Conservation (phyloP, 2,797 vertebrate species). For the Scolopax bukidnonensis region DNA sequence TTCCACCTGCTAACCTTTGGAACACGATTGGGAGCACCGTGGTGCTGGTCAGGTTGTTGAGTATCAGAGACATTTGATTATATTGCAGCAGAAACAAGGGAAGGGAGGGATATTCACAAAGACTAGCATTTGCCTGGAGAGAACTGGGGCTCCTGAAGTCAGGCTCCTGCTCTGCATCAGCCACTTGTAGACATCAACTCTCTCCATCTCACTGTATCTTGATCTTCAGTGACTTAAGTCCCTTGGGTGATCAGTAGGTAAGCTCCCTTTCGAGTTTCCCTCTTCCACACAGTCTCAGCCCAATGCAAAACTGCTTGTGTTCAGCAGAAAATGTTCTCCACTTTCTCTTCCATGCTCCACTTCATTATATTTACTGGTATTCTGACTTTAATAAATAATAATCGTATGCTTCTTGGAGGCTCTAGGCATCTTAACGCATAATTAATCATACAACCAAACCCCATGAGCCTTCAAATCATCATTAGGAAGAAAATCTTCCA, state of each 20-base stretch:
- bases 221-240: not conserved
- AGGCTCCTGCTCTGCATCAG: not conserved
- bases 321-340: constrained; percentile 25
- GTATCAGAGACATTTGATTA: not conserved
- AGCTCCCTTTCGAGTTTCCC: not conserved
- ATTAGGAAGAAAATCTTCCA: constrained; percentile 59
- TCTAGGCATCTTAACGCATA: constrained; percentile 26
- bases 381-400: constrained; percentile 65
- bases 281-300: not conserved
- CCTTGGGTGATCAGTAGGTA: not conserved
- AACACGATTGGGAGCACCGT: rapidly evolving
- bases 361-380: constrained; percentile 57
- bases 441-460: constrained; percentile 61
- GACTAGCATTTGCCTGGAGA: not conserved
- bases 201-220: not conserved
- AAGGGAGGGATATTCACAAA: not conserved
- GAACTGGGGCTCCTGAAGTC: not conserved
- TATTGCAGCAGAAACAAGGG: not conserved
- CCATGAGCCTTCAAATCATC: constrained; percentile 57
- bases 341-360: not conserved
- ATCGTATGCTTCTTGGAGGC: not conserved
- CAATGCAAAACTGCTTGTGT: not conserved
- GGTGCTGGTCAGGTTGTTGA: not conserved
- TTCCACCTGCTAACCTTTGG: not conserved
- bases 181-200: not conserved